Percentiles rank a stretch among this genome's conserved stretches.
These are phyloP conservation scores for Sphinx pinastri DNA, from an alignment of 2,888 invertebrate genomes.

Conservation along the genomic window DNA sequence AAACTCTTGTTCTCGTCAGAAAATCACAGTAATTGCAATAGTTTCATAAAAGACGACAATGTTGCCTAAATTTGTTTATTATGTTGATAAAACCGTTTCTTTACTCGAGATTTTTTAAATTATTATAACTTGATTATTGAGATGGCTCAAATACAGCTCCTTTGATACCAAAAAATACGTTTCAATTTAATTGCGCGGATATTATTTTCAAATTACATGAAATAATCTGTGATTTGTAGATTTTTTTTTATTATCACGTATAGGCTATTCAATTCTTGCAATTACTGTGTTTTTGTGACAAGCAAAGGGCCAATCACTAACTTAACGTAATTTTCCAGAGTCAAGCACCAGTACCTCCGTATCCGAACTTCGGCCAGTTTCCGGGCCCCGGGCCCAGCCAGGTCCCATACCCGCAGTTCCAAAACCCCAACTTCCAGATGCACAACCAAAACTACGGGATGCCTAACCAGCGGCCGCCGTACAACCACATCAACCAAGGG, in stretches of 20 bases:
- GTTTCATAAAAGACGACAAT: too few relatives aligned
- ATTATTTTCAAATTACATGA: too few relatives aligned
- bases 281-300: neutral
- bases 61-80: too few relatives aligned
- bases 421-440: conserved; percentile 55
- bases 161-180: too few relatives aligned
- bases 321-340: conserved; percentile 41
- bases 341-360: conserved; percentile 59
- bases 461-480: conserved; percentile 34
- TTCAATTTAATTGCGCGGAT: too few relatives aligned
- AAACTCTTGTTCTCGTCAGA: neutral
- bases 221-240: too few relatives aligned
- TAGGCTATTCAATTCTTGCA: neutral
- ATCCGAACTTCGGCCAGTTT: conserved; percentile 58
- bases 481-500: conserved; percentile 33
- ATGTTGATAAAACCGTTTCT: too few relatives aligned
- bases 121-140: too few relatives aligned
- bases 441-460: conserved; percentile 43
- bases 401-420: conserved; percentile 63
- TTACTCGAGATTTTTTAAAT: too few relatives aligned
- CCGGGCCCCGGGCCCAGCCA: conserved; percentile 57
- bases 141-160: too few relatives aligned
- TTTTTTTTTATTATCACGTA: too few relatives aligned
- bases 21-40: neutral
- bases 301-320: neutral